Base-by-base conservation (phyloP, 2,797 vertebrate genomes). In the Epinephelus awoara region DNA sequence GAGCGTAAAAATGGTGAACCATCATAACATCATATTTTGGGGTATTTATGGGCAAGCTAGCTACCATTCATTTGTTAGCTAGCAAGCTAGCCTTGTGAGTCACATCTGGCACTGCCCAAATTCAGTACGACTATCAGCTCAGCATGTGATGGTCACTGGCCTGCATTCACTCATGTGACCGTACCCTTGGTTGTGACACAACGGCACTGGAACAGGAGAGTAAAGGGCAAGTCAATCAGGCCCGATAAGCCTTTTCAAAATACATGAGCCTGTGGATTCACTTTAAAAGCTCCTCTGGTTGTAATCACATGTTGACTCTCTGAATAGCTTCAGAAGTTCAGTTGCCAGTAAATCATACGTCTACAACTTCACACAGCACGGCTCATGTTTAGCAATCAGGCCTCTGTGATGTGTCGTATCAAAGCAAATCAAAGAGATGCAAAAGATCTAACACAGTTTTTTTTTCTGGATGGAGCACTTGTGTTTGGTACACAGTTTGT, bases 371-470 rank as follows among this genome's bases (percentile, higher is more conserved):
- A 44, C 47, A 63, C 46, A 64, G 19, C 11, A 15, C 19, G 3
- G 27, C 21, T 57, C 27, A 9, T 67, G 55, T 46, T 80, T 34
- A 58, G 57, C 62, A 56, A 6, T 21, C 13, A 51, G 40, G 18
- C 34, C 6, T 59, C 21, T 59, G 19, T 63, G 52, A 65, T 59
- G 49, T 29, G 54, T 61, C 13, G 65, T 34, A 27, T 82, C 14
- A 17, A 50, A 42, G 13, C 34, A 61, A 27, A 62, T 55, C 15
- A 38, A 25, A 73, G 23, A 62, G 42, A 64, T 67, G 10, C 1
- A 42, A 62, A 72, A 69, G 6, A 51, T 64, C 17, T 13, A 47
- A 52, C 55, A 27, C 29, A 38, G 7, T n/a, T 23, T 38, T 55
- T 55, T 9, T 38, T 17, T 55, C 21, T 42, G 2, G 18, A 58